phyloP scores from a whole-genome alignment of 2,888 invertebrate species.

The Ditula angustiorana region DNA sequence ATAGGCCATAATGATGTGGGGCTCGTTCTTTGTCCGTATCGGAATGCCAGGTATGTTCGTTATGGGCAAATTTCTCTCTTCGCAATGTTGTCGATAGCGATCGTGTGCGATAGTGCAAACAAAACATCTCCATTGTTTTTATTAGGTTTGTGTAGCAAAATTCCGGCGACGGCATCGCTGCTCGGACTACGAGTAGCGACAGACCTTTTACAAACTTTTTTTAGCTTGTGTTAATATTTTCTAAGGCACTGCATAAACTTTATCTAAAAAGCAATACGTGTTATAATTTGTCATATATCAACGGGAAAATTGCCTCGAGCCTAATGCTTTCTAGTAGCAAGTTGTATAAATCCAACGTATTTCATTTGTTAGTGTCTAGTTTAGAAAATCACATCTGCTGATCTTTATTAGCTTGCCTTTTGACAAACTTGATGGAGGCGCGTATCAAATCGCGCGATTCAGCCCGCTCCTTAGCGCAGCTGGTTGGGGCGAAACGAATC shows the following conservation, averaged over 20 bases:
- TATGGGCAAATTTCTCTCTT: conserved; percentile 62
- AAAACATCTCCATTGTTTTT: conserved; percentile 69
- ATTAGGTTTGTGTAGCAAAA: conserved; percentile 59
- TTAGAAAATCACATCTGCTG: conserved; percentile 84
- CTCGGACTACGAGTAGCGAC: conserved; percentile 58
- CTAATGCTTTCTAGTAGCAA: not conserved
- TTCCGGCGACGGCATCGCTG: conserved; percentile 62
- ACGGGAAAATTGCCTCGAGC: not conserved
- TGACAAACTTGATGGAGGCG: conserved; percentile 83
- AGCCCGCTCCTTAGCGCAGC: conserved; percentile 80
- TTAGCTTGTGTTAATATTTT: too few species aligned
- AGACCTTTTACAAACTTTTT: not conserved
- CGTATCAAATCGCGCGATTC: conserved; percentile 82
- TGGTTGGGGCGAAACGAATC: conserved; percentile 80
- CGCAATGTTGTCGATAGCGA: conserved; percentile 68
- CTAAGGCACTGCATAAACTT: too few species aligned
- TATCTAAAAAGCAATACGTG: too few species aligned
- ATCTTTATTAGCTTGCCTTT: conserved; percentile 81
- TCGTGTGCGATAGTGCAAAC: conserved; percentile 77
- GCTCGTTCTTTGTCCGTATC: conserved; percentile 75
- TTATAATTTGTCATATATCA: too few species aligned
- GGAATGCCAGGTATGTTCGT: conserved; percentile 70
- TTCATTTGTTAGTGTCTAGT: conserved; percentile 82
- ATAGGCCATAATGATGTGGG: conserved; percentile 83
- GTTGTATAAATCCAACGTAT: conserved; percentile 59